These are phyloP conservation scores for Stenoptilia bipunctidactyla DNA, from an alignment of 2,888 invertebrate species.

Conservation along the genomic window DNA sequence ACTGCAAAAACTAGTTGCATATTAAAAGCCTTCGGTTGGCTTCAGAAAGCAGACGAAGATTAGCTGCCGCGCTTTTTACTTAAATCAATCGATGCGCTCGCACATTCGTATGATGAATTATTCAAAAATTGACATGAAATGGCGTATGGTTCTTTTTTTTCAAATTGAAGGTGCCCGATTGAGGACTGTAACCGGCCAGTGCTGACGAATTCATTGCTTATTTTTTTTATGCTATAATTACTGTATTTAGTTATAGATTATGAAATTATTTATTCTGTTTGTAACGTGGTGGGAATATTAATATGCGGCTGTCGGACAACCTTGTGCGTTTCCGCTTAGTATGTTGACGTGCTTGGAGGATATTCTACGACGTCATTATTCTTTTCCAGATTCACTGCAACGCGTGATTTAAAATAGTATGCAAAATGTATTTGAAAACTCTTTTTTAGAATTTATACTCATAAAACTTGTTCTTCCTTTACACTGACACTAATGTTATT, in stretches of 20 bases:
- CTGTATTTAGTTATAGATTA: conserved; percentile 50
- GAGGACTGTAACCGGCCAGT: conserved; percentile 67
- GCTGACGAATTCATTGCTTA: conserved; percentile 72
- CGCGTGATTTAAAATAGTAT: no score
- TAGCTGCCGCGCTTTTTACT: conserved; percentile 68
- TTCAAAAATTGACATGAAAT: conserved; percentile 72
- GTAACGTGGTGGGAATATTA: background rate
- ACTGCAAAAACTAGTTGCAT: conserved; percentile 67
- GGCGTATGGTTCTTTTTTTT: conserved; percentile 71
- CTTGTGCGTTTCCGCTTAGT: conserved; percentile 1
- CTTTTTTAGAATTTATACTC: no score
- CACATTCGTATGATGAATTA: conserved; percentile 70
- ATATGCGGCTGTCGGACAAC: conserved; percentile 11
- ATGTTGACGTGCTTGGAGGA: background rate
- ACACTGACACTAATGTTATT: no score
- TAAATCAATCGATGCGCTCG: conserved; percentile 71
- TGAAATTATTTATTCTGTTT: conserved; percentile 21
- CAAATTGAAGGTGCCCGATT: conserved; percentile 71
- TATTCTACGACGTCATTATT: conserved; percentile 12
- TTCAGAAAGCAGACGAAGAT: conserved; percentile 66
- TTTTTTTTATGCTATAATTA: conserved; percentile 63
- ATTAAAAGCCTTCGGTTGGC: conserved; percentile 56
- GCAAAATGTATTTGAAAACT: no score
- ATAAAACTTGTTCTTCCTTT: no score
- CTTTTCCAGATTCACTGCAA: no score